Evolutionary conservation across 2,113 vertebrate genomes (phyloP).

Genomic region (Coreoperca whiteheadi): DNA sequence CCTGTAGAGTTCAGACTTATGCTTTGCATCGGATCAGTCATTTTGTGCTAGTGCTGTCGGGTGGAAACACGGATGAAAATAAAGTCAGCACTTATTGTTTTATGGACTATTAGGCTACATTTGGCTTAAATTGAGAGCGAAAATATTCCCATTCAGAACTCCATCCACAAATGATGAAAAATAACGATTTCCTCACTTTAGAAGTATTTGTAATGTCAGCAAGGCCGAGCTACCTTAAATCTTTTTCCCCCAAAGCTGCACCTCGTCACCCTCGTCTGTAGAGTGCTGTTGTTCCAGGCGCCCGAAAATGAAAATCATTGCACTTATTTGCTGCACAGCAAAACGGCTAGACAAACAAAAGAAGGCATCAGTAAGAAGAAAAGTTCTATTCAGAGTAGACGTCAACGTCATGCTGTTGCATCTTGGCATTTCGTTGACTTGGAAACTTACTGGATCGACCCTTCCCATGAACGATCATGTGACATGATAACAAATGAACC

Average conservation of each 20-base stretch:
- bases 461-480: too few relatives aligned
- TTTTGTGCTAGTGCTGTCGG: not conserved
- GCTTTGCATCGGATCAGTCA: constrained; percentile 7
- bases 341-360: too few relatives aligned
- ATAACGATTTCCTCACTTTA: not conserved
- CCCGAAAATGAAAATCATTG: too few relatives aligned
- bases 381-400: too few relatives aligned
- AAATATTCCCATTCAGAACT: not conserved
- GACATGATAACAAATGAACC: too few relatives aligned
- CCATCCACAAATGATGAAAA: not conserved
- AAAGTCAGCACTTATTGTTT: not conserved
- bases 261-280: not conserved
- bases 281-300: too few relatives aligned
- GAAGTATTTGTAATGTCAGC: not conserved
- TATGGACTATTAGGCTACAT: not conserved
- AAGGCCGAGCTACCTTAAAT: not conserved
- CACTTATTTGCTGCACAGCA: too few relatives aligned
- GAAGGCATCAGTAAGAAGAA: too few relatives aligned
- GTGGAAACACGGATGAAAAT: not conserved
- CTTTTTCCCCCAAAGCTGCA: not conserved
- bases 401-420: too few relatives aligned
- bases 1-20: not conserved
- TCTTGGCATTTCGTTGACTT: too few relatives aligned
- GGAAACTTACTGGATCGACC: too few relatives aligned
- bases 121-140: not conserved